A percentile compares a stretch with the other conserved stretches of the same genome.
phyloP scores from a whole-genome alignment of 2,113 vertebrate species.

The Misgurnus anguillicaudatus region DNA sequence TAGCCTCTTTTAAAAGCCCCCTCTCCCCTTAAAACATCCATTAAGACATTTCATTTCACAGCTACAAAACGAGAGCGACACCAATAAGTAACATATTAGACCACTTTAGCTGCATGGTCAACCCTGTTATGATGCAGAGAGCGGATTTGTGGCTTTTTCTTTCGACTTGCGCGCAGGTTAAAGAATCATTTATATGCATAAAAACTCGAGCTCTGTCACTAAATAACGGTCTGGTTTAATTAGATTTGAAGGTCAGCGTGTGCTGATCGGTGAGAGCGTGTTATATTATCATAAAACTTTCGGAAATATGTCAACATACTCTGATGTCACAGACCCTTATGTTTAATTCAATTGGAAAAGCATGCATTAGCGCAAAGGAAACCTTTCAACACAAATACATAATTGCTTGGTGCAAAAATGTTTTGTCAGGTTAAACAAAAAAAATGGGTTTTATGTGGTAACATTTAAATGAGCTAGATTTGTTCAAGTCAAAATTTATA shows the following conservation, averaged over 20 bases:
- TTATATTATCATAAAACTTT: constrained; percentile 33
- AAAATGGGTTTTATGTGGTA: not conserved
- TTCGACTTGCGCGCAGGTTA: constrained; percentile 37
- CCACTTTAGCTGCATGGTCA: constrained; percentile 47
- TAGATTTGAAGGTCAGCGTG: constrained; percentile 33
- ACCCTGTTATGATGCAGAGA: constrained; percentile 44
- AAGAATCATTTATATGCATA: constrained; percentile 50
- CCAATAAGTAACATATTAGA: constrained; percentile 59
- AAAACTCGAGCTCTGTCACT: constrained; percentile 17
- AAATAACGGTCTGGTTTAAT: constrained; percentile 43
- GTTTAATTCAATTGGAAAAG: constrained; percentile 28
- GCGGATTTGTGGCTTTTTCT: constrained; percentile 36
- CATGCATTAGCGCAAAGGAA: constrained; percentile 23
- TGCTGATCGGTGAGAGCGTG: constrained; percentile 21
- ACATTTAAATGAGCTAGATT: constrained; percentile 10
- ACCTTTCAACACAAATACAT: constrained; percentile 17
- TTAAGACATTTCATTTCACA: constrained; percentile 48
- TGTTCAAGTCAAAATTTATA: not conserved
- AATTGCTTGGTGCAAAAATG: not conserved
- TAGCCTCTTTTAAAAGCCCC: constrained; percentile 25
- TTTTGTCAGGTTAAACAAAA: constrained; percentile 10
- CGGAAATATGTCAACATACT: constrained; percentile 33
- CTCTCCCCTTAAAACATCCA: constrained; percentile 43
- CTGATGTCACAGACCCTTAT: constrained; percentile 32
- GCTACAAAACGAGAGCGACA: constrained; percentile 48